phyloP scores from a whole-genome alignment of 2,888 invertebrate genomes.

The Alloplasta piceator region DNA sequence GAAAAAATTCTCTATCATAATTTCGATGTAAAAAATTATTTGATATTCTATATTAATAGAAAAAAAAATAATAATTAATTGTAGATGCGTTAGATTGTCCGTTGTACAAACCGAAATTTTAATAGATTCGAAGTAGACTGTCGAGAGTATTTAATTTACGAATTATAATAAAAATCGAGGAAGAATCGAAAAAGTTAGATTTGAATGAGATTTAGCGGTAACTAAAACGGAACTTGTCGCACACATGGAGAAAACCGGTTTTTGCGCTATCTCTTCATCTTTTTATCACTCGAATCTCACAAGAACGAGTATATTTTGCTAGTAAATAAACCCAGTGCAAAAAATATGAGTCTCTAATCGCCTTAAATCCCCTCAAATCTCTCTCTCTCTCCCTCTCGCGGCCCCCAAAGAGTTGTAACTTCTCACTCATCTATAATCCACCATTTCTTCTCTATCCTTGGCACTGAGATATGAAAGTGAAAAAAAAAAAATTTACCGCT shows the following conservation, averaged over 20 bases:
- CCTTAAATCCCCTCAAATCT: not conserved
- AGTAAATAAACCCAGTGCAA: not conserved
- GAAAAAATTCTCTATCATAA: no score
- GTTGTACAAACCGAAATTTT: not conserved
- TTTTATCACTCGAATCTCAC: conserved; percentile 1
- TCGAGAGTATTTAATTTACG: not conserved
- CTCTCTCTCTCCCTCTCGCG: not conserved
- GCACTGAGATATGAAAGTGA: conserved; percentile 22
- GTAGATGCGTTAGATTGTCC: not conserved
- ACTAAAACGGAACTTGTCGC: not conserved
- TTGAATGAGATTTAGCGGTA: not conserved
- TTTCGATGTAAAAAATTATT: no score
- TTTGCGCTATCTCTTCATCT: not conserved
- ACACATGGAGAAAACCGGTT: not conserved
- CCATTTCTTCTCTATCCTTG: conserved; percentile 20
- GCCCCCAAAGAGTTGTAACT: not conserved
- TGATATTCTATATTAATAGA: no score
- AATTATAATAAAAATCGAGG: not conserved
- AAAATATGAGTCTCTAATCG: conserved; percentile 5
- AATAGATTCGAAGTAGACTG: not conserved
- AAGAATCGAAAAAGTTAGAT: not conserved
- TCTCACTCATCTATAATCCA: conserved; percentile 44
- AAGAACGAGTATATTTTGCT: not conserved
- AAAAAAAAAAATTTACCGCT: conserved; percentile 54
- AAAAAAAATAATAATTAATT: not conserved